These are phyloP conservation scores for Enteromius fasciolatus DNA, from an alignment of 2,797 vertebrate genomes.

Conservation along the genomic window DNA sequence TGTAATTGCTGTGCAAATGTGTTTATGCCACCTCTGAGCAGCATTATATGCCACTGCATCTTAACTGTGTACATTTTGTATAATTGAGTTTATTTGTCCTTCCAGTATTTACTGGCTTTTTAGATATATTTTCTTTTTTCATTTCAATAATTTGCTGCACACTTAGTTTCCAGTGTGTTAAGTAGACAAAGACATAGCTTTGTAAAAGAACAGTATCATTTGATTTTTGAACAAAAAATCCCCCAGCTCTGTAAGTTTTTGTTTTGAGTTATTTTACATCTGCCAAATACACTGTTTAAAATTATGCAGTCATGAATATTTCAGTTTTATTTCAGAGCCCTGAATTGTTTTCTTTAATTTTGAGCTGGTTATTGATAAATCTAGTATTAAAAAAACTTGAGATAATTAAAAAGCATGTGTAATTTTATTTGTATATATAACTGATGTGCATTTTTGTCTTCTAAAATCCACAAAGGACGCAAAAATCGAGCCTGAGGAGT, in stretches of 20 bases:
- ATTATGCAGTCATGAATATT: neutral
- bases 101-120: neutral
- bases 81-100: neutral
- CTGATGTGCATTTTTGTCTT: slow-evolving; percentile 27
- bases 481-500: slow-evolving; percentile 89
- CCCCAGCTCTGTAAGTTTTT: neutral
- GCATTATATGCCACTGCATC: neutral
- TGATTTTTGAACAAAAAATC: neutral
- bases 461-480: slow-evolving; percentile 76
- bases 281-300: neutral
- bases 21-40: neutral
- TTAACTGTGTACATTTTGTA: neutral
- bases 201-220: too few species aligned
- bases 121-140: neutral
- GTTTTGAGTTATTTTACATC: neutral
- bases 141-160: neutral
- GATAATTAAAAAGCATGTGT: neutral
- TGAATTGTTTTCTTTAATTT: neutral
- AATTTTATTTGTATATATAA: neutral
- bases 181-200: neutral
- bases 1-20: neutral
- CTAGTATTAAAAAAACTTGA: neutral
- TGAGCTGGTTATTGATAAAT: neutral
- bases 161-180: neutral
- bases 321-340: neutral